Conservation (phyloP, 2,797 vertebrate species). For the Peromyscus eremicus region DNA sequence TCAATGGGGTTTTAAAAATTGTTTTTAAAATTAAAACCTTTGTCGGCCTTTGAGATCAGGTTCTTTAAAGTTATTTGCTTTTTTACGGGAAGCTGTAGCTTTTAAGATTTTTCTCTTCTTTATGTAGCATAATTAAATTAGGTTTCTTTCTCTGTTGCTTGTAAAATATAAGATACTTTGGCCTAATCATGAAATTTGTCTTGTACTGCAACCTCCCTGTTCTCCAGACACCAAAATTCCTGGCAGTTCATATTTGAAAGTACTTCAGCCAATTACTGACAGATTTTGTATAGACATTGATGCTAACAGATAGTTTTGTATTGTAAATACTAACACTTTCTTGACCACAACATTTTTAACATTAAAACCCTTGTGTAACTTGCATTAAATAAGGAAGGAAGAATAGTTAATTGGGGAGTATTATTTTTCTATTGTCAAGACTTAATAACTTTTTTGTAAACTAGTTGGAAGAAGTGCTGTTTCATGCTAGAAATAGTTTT, state of each 20-base stretch:
- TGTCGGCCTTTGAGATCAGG: not conserved
- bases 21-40: constrained; percentile 57
- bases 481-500: constrained; percentile 54
- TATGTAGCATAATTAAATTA: constrained; percentile 69
- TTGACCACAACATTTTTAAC: constrained; percentile 5
- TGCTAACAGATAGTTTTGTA: constrained; percentile 40
- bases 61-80: constrained; percentile 59
- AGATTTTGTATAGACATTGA: constrained; percentile 33
- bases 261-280: constrained; percentile 27
- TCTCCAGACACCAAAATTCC: constrained; percentile 9
- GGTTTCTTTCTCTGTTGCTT: constrained; percentile 59
- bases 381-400: constrained; percentile 53
- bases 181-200: not conserved
- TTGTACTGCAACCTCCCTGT: constrained; percentile 15
- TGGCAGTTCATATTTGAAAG: constrained; percentile 57
- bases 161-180: constrained; percentile 36
- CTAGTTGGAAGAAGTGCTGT: constrained; percentile 30
- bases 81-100: constrained; percentile 59
- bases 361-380: not conserved
- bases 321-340: constrained; percentile 47
- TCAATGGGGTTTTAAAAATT: constrained; percentile 53
- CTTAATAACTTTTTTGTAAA: constrained; percentile 37
- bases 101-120: constrained; percentile 55
- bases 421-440: constrained; percentile 48
- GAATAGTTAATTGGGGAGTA: not conserved